phyloP scores from a whole-genome alignment of 1,140 invertebrate genomes.

The Orchesella cincta region DNA sequence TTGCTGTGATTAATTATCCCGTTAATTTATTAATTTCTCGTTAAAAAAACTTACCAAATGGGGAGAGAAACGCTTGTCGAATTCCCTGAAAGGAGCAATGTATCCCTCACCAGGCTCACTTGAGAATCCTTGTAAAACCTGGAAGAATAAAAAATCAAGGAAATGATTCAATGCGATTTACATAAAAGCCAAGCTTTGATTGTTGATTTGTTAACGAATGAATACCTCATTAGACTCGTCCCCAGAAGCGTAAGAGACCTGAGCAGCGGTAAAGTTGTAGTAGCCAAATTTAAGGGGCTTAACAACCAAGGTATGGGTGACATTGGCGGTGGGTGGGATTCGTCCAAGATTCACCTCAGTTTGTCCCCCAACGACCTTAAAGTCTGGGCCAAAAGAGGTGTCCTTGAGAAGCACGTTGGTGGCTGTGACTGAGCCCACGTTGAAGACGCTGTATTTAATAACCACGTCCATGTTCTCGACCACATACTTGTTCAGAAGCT shows the following conservation, averaged over 20 bases:
- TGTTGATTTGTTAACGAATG: not conserved
- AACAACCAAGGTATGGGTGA: slow-evolving; percentile 90
- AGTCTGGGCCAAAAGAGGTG: slow-evolving; percentile 85
- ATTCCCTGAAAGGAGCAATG: slow-evolving; percentile 93
- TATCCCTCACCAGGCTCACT: slow-evolving; percentile 95
- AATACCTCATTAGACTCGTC: slow-evolving; percentile 72
- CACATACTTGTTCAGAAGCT: slow-evolving; percentile 94
- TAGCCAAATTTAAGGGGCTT: slow-evolving; percentile 86
- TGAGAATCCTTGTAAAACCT: slow-evolving; percentile 81
- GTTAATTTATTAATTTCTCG: too few relatives aligned
- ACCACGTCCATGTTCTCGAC: slow-evolving; percentile 98
- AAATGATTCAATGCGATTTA: slow-evolving; percentile 27
- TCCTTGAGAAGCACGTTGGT: slow-evolving; percentile 85
- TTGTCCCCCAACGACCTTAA: slow-evolving; percentile 82
- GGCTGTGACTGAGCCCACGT: slow-evolving; percentile 82
- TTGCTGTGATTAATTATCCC: too few relatives aligned
- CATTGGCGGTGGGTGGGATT: slow-evolving; percentile 88
- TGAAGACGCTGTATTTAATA: slow-evolving; percentile 75
- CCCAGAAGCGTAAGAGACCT: slow-evolving; percentile 81
- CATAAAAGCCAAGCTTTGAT: not conserved
- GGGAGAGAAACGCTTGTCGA: slow-evolving; percentile 96
- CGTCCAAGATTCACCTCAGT: slow-evolving; percentile 79
- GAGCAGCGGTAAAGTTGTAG: slow-evolving; percentile 95
- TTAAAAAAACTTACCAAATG: slow-evolving; percentile 72
- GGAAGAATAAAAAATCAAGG: slow-evolving; percentile 53